A percentile compares a stretch with the other conserved stretches of the same genome.
These are phyloP conservation scores for Thamnaconus septentrionalis DNA, from an alignment of 2,113 vertebrate genomes.

Conservation along the genomic window DNA sequence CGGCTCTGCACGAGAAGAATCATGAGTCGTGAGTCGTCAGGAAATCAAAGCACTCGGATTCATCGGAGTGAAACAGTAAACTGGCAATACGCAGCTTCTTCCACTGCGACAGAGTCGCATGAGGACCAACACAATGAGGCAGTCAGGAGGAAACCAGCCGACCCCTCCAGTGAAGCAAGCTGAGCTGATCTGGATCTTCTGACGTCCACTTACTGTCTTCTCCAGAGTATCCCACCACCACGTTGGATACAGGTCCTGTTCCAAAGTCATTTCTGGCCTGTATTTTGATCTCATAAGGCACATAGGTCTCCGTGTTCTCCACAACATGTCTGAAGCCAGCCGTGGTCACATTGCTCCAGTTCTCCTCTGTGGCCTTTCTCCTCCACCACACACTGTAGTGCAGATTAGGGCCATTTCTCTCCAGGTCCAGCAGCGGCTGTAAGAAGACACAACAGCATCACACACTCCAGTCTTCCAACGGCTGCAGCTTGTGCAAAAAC, in stretches of 20 bases:
- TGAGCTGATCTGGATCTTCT: too few species aligned
- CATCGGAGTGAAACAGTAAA: not conserved
- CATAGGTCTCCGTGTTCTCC: conserved; percentile 84
- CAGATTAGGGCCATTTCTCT: conserved; percentile 87
- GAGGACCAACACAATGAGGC: too few species aligned
- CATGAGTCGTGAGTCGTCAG: too few species aligned
- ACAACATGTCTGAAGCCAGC: conserved; percentile 76
- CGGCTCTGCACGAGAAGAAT: conserved; percentile 77
- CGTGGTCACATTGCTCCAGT: conserved; percentile 85
- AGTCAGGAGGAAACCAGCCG: too few species aligned
- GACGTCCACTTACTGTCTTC: conserved; percentile 87
- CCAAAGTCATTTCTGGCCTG: conserved; percentile 92
- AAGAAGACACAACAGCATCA: not conserved
- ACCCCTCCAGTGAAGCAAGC: too few species aligned
- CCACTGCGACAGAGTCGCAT: too few species aligned
- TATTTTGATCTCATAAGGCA: conserved; percentile 92
- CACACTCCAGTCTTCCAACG: not conserved
- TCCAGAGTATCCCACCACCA: conserved; percentile 87
- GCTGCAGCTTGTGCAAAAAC: too few species aligned
- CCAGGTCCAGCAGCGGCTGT: conserved; percentile 77
- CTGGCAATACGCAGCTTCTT: too few species aligned
- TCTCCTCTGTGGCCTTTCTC: conserved; percentile 77
- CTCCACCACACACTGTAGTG: conserved; percentile 88
- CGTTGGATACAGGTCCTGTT: conserved; percentile 82
- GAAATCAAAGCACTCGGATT: not conserved